Base-by-base conservation (phyloP, 1,140 invertebrate species). In the Drosophila seguyi region DNA sequence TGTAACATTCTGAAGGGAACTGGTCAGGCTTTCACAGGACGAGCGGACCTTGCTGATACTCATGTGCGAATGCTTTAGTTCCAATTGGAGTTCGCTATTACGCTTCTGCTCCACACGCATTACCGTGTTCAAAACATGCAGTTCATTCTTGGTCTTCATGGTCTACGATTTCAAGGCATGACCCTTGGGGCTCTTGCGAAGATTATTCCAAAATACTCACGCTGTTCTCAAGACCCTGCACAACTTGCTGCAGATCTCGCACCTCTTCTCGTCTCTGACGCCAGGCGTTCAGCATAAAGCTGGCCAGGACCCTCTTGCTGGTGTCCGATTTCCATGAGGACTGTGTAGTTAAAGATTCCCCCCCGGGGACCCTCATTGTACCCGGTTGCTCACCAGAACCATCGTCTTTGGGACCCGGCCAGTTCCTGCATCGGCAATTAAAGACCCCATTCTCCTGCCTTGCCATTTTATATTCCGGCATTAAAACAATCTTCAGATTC, bases 241-340 rank as follows among this genome's bases (percentile, higher is more conserved):
- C 53, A 0, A 52, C 41, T n/a, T 75, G 7, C 22, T 75, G 62
- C n/a, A 92, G 42, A 5, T 60, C 20, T 1, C 42, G 75, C 1
- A 90, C 76, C 20, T 92, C 80, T 18, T 74, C 72, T 0, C 85
- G 73, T 11, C 91, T 13, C 7, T 71, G 71, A 0, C 91, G 85
- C 91, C 91, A 92, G 6, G 78, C 71, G 31, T 82, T 56, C 22
- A 92, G 39, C 78, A 92, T 79, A 14, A 92, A 53, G 14, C 59
- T 67, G 4, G 82, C 71, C 8, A 92, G 82, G 18, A 90, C 52
- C 42, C 44, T 87, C 66, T 90, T 71, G 29, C 76, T 73, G 34
- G 79, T 47, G 10, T 45, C 16, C 3, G 39, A 20, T 22, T 39
- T 25, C 0, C 5, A 31, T 16, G 27, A 0, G 11, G 11, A 5